phyloP scores from a whole-genome alignment of 2,888 invertebrate genomes.

The Cremastobaeus sp. region DNA sequence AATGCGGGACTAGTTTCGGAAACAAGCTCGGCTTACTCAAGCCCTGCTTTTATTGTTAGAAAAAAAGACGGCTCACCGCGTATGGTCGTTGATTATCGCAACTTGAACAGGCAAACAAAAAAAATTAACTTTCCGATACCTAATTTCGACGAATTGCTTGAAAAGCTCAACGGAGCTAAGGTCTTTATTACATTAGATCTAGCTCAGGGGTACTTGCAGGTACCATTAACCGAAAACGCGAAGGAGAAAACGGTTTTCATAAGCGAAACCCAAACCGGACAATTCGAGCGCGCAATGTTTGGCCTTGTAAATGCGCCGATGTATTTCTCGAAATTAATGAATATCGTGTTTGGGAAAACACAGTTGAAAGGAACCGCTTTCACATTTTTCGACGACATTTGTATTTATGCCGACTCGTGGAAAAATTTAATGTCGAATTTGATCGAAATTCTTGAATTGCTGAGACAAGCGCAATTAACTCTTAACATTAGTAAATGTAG shows the following conservation, averaged over 20 bases:
- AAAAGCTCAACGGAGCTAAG: background rate
- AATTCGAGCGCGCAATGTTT: constrained; percentile 20
- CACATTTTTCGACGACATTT: constrained; percentile 13
- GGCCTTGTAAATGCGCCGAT: constrained; percentile 9
- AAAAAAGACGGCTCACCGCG: background rate
- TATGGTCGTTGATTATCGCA: constrained; percentile 2
- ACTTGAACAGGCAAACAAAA: background rate
- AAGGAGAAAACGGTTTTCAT: background rate
- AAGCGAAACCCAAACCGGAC: background rate
- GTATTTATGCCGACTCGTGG: background rate
- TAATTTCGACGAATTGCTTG: background rate
- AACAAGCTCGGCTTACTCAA: background rate
- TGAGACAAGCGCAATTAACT: constrained; percentile 62
- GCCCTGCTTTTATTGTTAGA: background rate
- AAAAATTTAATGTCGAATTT: background rate
- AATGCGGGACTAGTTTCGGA: background rate
- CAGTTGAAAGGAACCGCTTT: constrained; percentile 7
- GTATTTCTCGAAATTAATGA: constrained; percentile 21
- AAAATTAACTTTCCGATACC: background rate
- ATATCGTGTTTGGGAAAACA: too few relatives aligned
- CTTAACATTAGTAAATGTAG: constrained; percentile 66
- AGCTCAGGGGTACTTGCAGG: background rate
- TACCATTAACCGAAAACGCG: background rate
- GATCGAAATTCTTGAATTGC: background rate
- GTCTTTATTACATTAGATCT: background rate